Evolutionary conservation across 2,113 vertebrate genomes (phyloP), one percentile per base, ranked within the genome.

Genomic region (Platysteira castanea): DNA sequence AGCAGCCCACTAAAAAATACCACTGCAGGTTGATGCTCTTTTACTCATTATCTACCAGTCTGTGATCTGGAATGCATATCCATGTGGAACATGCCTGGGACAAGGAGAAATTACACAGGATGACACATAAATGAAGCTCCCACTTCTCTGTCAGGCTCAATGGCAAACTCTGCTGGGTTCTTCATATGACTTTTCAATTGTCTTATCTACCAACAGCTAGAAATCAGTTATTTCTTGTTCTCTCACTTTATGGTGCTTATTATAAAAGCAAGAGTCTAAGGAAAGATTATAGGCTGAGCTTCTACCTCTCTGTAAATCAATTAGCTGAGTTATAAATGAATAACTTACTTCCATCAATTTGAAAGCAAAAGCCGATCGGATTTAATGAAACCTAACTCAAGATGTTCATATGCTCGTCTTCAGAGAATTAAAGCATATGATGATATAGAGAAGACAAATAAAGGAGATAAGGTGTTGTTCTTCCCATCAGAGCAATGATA

Each of bases 381-480:
- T 89, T 90, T 94, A 95, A 97, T 95, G 96, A 95, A 95, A 95
- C 86, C 80, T 89, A 96, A 93, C 83, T 93, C 56, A 89, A 93
- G 88, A 92, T 89, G 69, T 86, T 95, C 90, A 86, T 69, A 60
- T 20, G 80, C 64, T 92, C 16, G 4, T 89, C 92, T 81, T 84
- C 56, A 92, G 92, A 92, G 85, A 95, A 95, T 95, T 95, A 93
- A 90, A 71, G 54, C 93, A 65, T 73, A 90, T 54, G 75, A 94
- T 91, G 87, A 94, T 87, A 71, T 15, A 93, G 67, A 93, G 85
- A 87, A 94, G 94, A 95, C 79, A 96, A 94, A 96, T 93, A 95
- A 93, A 95, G 50, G 44, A 93, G 85, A 81, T 90, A 95, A 96
- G 68, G 50, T 71, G 96, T 67, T 96, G 83, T 89, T 96, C 79